Percentiles rank a stretch among this genome's conserved stretches.
Conservation (phyloP, 1,140 invertebrate species). For the Akabosia matsudoensis region DNA sequence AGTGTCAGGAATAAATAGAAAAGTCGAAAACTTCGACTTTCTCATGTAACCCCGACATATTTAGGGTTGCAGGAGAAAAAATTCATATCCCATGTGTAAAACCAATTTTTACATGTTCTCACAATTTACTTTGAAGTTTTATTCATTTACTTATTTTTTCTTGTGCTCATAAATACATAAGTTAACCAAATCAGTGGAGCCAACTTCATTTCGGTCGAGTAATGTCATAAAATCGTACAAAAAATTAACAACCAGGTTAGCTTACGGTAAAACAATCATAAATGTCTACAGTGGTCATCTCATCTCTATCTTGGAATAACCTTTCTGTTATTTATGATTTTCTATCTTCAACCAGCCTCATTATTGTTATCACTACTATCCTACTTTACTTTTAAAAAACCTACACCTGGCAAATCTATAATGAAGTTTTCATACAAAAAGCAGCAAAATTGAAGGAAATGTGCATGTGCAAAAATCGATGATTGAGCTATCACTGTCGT, state of each 20-base stretch:
- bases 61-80: no score
- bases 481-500: slow-evolving; percentile 7
- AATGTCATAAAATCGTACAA: not conserved
- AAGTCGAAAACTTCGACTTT: no score
- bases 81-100: no score
- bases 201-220: no score
- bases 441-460: not conserved
- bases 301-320: not conserved
- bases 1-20: no score
- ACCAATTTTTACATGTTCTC: no score
- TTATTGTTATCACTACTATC: not conserved
- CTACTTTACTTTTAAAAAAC: no score
- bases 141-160: no score
- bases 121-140: no score
- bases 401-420: not conserved
- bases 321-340: not conserved
- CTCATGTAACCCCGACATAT: no score
- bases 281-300: slow-evolving; percentile 2
- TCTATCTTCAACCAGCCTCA: not conserved
- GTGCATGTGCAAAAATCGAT: not conserved
- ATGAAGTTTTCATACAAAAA: not conserved
- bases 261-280: slow-evolving; percentile 2
- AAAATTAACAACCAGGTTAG: not conserved
- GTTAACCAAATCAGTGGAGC: no score
- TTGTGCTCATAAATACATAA: no score